phyloP scores from a whole-genome alignment of 2,888 invertebrate genomes.

The Arctia plantaginis region DNA sequence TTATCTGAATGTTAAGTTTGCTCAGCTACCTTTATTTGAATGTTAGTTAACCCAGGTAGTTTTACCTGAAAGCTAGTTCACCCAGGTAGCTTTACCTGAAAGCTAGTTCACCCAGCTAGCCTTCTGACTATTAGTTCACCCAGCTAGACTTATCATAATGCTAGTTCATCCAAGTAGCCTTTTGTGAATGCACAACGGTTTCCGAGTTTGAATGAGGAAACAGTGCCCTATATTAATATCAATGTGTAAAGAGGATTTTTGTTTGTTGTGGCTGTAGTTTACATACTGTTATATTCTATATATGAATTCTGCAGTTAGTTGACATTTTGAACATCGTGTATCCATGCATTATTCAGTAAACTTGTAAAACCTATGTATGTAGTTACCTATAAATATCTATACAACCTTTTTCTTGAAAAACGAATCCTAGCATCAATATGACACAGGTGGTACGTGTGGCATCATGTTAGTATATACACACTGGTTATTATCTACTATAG shows the following conservation, averaged over 20 bases:
- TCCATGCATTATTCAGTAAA: background rate
- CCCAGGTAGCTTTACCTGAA: background rate
- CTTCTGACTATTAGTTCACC: too few relatives aligned
- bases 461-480: conserved; percentile 60
- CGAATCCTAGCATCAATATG: conserved; percentile 56
- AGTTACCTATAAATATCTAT: background rate
- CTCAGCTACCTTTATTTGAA: too few relatives aligned
- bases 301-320: background rate
- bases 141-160: too few relatives aligned
- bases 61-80: background rate
- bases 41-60: background rate
- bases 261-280: too few relatives aligned
- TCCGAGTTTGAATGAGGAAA: too few relatives aligned
- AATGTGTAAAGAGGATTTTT: too few relatives aligned
- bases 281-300: background rate
- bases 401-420: conserved; percentile 3
- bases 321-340: background rate
- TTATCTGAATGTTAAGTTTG: too few relatives aligned
- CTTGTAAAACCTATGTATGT: background rate
- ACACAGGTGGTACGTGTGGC: conserved; percentile 79
- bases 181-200: too few relatives aligned
- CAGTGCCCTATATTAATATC: too few relatives aligned
- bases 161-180: too few relatives aligned
- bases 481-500: conserved; percentile 27
- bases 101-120: too few relatives aligned